A percentile compares a stretch with the other conserved stretches of the same genome.
These are phyloP conservation scores for Mamestra configurata DNA, from an alignment of 1,140 invertebrate genomes.

Conservation along the genomic window DNA sequence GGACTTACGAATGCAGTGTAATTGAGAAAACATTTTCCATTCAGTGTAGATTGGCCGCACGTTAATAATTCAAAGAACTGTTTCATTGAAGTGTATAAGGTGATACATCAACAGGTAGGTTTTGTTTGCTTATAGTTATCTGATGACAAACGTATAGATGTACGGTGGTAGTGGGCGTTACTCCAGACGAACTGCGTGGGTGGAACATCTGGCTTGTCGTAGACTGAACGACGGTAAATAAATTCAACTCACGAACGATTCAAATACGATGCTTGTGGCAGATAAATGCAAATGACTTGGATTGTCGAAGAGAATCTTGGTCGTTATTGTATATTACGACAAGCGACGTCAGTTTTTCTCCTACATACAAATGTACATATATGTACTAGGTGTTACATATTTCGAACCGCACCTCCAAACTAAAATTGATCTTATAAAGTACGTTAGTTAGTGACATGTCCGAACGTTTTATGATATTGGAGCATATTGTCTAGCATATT, in stretches of 20 bases:
- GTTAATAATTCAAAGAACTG: conserved; percentile 38
- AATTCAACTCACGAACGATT: conserved; percentile 40
- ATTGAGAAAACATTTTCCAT: conserved; percentile 44
- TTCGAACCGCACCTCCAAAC: not conserved
- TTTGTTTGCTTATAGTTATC: conserved; percentile 65
- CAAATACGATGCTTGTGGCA: conserved; percentile 32
- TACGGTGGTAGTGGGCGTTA: conserved; percentile 75
- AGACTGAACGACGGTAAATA: conserved; percentile 71
- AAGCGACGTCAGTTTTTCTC: conserved; percentile 17
- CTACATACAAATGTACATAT: not conserved
- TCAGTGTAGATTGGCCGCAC: conserved; percentile 27
- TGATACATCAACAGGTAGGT: conserved; percentile 79
- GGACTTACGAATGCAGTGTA: conserved; percentile 18
- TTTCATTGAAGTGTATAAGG: conserved; percentile 57
- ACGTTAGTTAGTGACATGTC: too few species aligned
- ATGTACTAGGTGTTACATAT: not conserved
- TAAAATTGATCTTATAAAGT: too few species aligned
- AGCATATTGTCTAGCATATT: too few species aligned
- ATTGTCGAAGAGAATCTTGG: not conserved
- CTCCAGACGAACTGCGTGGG: conserved; percentile 79
- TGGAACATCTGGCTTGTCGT: conserved; percentile 67
- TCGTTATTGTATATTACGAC: not conserved
- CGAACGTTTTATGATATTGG: too few species aligned
- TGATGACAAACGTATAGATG: conserved; percentile 60
- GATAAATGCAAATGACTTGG: conserved; percentile 33